phyloP scores from a whole-genome alignment of 2,113 vertebrate species.

The Mesoclemmys tuberculata region DNA sequence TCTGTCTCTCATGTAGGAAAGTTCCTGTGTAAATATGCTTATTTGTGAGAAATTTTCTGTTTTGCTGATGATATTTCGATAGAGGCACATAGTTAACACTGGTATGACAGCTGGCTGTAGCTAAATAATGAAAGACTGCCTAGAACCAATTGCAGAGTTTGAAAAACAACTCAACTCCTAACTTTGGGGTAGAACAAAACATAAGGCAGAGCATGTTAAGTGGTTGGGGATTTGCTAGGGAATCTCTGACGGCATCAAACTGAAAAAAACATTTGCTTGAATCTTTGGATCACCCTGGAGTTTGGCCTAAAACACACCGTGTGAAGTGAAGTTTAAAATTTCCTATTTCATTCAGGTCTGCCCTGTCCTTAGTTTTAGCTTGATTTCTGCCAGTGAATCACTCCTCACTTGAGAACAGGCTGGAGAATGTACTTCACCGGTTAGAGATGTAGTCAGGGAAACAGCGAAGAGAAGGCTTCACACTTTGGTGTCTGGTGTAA shows the following conservation, averaged over 20 bases:
- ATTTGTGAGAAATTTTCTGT: neutral
- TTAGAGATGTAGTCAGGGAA: neutral
- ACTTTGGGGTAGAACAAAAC: neutral
- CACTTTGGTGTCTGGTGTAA: neutral
- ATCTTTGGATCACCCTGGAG: neutral
- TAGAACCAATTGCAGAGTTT: neutral
- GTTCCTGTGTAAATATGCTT: neutral
- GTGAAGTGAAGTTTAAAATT: neutral
- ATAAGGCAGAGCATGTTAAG: rapidly evolving
- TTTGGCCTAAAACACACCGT: rapidly evolving
- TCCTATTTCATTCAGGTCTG: neutral
- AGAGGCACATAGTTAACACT: neutral
- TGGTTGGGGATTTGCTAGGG: neutral
- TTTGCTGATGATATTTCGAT: constrained; percentile 5
- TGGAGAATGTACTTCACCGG: rapidly evolving
- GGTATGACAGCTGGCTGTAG: neutral
- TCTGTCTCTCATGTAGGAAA: neutral
- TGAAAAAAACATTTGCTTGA: neutral
- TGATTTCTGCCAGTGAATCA: neutral
- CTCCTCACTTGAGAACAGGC: neutral
- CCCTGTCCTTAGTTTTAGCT: neutral
- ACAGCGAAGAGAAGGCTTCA: neutral
- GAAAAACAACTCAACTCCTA: neutral
- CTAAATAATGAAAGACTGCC: neutral
- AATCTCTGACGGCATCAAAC: neutral